Evolutionary conservation across 2,113 vertebrate genomes (phyloP), one percentile per base, ranked within the genome.

Genomic region (Vidua chalybeata): DNA sequence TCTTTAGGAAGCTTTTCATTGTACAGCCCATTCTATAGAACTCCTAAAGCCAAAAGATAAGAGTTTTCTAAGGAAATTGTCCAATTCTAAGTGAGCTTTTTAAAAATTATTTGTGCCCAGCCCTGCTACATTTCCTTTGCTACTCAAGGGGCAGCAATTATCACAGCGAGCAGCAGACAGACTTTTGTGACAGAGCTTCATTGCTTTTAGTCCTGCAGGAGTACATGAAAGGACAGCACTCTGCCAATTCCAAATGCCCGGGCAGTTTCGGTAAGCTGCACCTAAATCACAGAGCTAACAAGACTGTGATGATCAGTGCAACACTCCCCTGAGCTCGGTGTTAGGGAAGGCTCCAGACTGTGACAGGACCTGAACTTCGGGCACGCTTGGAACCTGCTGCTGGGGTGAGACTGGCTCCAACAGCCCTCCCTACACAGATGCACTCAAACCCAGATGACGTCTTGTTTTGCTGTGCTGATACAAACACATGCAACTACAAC

Each of bases 41-140:
- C 35, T 74, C 76, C 68, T 78, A 89, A 92, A 84, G 88, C 76
- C 76, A 67, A 81, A 92, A 93, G 88, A 90, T 94, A 95, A 93
- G 90, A 66, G 46, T 84, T 92, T 95, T 89, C 80, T 92, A 77
- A 93, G 52, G 76, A 92, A 94, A 93, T 78, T 63, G 71, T 74
- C 35, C 59, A 48, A 5, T 84, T 74, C 75, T 86, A 52, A 88
- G 68, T 15, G 22, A 26, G 28, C 22, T 84, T 69, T 90, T 66
- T 1, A 4, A 33, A 87, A 79, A 77, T 62, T 55, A 35, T 39
- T 89, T 77, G 68, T 74, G 72, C 68, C 92, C 82, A 86, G 48
- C 69, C 75, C 84, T 55, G 43, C 39, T 33, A 59, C 30, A 33
- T 72, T 92, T 96, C 85, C 68, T 80, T 51, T 64, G 59, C 48